Evolutionary conservation across 2,888 invertebrate genomes (phyloP).

Genomic region (Tenthredo notha): DNA sequence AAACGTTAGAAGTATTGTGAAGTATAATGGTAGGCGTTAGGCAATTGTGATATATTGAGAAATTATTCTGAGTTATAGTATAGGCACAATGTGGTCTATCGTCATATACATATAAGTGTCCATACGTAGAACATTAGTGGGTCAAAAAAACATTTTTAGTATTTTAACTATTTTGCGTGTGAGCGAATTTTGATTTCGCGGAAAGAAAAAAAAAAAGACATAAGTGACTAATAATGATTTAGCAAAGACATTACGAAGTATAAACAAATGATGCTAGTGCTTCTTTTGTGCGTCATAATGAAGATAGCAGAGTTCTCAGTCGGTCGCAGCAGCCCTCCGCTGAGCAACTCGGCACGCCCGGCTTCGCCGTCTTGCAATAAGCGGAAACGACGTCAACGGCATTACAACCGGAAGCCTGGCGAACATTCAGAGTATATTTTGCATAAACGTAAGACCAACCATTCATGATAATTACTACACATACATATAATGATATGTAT

Average conservation of each 20-base stretch:
- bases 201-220: slow-evolving; percentile 16
- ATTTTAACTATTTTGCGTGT: neutral
- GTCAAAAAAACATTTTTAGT: neutral
- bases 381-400: slow-evolving; percentile 65
- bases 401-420: slow-evolving; percentile 63
- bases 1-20: neutral
- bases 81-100: neutral
- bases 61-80: neutral
- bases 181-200: slow-evolving; percentile 17
- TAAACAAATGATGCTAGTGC: slow-evolving; percentile 80
- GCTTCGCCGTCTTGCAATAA: slow-evolving; percentile 68
- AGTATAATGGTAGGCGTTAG: neutral
- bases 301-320: slow-evolving; percentile 82
- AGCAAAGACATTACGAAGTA: slow-evolving; percentile 62
- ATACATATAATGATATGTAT: neutral
- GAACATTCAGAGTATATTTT: slow-evolving; percentile 66
- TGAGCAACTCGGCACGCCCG: slow-evolving; percentile 64
- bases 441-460: slow-evolving; percentile 70
- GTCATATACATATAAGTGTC: neutral
- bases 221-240: slow-evolving; percentile 66
- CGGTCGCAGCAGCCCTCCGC: slow-evolving; percentile 68
- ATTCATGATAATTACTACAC: neutral
- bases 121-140: neutral
- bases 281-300: slow-evolving; percentile 82
- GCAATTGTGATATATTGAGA: neutral